Conservation (phyloP, 2,797 vertebrate species). For the Sebastolobus alascanus region DNA sequence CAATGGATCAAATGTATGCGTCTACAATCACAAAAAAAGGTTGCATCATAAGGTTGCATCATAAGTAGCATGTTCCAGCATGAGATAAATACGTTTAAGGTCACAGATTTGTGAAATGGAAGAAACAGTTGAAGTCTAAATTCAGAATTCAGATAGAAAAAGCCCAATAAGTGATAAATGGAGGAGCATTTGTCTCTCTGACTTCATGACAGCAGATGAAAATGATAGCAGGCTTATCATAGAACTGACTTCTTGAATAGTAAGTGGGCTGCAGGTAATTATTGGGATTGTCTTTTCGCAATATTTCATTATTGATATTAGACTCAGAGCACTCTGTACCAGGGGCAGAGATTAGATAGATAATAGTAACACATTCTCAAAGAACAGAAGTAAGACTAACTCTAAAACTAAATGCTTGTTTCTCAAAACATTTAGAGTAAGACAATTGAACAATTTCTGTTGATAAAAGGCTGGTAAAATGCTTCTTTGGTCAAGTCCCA, state of each 20-base stretch:
- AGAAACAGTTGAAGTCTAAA: background rate
- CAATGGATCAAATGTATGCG: background rate
- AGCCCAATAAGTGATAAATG: background rate
- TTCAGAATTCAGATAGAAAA: background rate
- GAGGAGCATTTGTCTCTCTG: background rate
- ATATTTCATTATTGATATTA: slow-evolving; percentile 20
- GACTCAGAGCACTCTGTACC: background rate
- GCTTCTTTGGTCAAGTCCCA: background rate
- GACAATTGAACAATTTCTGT: background rate
- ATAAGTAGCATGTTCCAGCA: background rate
- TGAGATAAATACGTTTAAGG: background rate
- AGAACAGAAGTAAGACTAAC: background rate
- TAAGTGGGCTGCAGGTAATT: slow-evolving; percentile 22
- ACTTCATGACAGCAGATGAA: slow-evolving; percentile 26
- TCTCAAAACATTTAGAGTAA: background rate
- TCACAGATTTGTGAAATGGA: background rate
- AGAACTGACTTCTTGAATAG: slow-evolving; percentile 18
- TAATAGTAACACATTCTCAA: slow-evolving; percentile 1
- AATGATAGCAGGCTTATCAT: slow-evolving; percentile 25
- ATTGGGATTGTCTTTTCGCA: slow-evolving; percentile 16
- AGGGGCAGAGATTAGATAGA: slow-evolving; percentile 3
- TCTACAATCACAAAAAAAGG: background rate
- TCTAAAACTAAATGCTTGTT: background rate
- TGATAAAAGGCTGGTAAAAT: background rate
- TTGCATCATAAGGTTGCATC: background rate